Conservation (phyloP, 1,140 invertebrate genomes). For the Agraylea sexmaculata region DNA sequence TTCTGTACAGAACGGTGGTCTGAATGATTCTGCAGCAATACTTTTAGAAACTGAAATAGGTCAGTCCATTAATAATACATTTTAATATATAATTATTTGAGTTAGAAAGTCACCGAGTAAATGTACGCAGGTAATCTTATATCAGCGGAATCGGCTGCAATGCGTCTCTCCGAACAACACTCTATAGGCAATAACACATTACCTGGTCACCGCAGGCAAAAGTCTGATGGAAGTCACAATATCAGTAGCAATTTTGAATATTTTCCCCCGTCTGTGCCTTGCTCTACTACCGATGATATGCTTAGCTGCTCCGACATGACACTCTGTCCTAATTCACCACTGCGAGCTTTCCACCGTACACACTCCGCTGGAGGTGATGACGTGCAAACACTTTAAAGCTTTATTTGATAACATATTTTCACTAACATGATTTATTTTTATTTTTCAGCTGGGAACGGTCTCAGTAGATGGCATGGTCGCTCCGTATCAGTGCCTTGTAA, state of each 20-base stretch:
- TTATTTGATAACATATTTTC: background rate
- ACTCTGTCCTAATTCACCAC: constrained; percentile 20
- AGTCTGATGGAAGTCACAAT: constrained; percentile 10
- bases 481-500: constrained; percentile 9
- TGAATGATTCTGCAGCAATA: constrained; percentile 19
- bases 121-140: constrained; percentile 14
- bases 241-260: constrained; percentile 8
- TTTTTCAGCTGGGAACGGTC: constrained; percentile 5
- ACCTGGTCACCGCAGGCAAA: constrained; percentile 10
- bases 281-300: constrained; percentile 2
- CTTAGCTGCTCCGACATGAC: constrained; percentile 16
- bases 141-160: constrained; percentile 12
- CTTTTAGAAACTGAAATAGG: constrained; percentile 20
- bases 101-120: background rate
- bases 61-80: constrained; percentile 5
- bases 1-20: constrained; percentile 21
- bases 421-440: constrained; percentile 1
- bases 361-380: constrained; percentile 14
- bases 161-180: constrained; percentile 6
- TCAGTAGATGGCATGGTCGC: constrained; percentile 8
- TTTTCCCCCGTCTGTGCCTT: constrained; percentile 5
- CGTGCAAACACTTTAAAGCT: background rate
- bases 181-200: background rate
- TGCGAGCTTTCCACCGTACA: constrained; percentile 10
- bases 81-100: constrained; percentile 2